A percentile compares a stretch with the other conserved stretches of the same genome.
Conservation (phyloP, 2,888 invertebrate genomes). For the Salpingus planirostris region DNA sequence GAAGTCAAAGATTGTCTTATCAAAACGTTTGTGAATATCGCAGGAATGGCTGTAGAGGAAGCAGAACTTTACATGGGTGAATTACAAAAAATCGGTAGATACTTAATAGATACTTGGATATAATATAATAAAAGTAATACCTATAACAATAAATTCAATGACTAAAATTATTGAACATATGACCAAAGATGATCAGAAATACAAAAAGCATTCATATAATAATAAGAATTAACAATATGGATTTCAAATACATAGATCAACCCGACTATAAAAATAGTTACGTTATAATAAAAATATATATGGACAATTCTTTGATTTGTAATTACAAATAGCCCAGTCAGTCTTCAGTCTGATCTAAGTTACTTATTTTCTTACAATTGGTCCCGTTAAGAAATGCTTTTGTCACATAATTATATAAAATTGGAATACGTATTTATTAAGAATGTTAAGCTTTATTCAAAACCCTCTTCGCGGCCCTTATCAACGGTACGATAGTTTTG, state of each 20-base stretch:
- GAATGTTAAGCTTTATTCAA: constrained; percentile 50
- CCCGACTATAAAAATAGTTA: no score
- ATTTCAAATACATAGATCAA: no score
- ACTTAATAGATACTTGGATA: constrained; percentile 55
- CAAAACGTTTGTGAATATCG: constrained; percentile 43
- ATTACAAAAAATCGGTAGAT: constrained; percentile 46
- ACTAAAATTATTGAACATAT: constrained; percentile 6
- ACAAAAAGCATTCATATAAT: no score
- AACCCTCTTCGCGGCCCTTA: constrained; percentile 83
- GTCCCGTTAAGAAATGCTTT: background rate
- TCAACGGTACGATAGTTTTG: constrained; percentile 75
- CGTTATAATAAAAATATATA: no score
- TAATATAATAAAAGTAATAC: constrained; percentile 30
- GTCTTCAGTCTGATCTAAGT: constrained; percentile 3
- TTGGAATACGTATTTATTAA: no score
- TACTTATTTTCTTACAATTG: no score
- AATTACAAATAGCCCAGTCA: no score
- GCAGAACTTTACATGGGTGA: constrained; percentile 42
- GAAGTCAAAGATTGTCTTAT: constrained; percentile 54
- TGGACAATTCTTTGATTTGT: no score
- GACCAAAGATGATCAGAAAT: no score
- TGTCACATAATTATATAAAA: background rate
- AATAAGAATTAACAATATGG: no score
- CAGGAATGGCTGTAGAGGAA: constrained; percentile 40
- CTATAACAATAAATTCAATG: constrained; percentile 4